phyloP scores from a whole-genome alignment of 2,888 invertebrate genomes.

The Ectemnius lituratus region DNA sequence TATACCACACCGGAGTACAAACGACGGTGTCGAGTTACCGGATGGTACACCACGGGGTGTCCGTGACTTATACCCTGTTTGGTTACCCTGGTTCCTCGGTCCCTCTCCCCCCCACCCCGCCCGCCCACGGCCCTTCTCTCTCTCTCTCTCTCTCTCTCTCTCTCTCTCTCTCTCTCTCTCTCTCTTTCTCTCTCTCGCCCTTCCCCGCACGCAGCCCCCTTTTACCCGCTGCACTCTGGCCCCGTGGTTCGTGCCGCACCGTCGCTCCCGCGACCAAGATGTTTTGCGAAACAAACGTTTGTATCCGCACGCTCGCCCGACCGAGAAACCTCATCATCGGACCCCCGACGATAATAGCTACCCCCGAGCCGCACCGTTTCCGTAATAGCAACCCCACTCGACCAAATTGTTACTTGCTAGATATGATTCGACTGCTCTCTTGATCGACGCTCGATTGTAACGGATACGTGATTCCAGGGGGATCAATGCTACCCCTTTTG shows the following conservation, averaged over 20 bases:
- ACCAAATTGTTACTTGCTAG: too few species aligned
- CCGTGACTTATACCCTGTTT: constrained; percentile 75
- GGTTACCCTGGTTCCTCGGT: constrained; percentile 63
- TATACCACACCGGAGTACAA: constrained; percentile 71
- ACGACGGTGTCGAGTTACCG: constrained; percentile 78
- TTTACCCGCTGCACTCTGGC: constrained; percentile 29
- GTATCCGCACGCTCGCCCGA: constrained; percentile 64
- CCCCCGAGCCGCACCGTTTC: constrained; percentile 29
- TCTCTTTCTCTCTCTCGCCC: constrained; percentile 14
- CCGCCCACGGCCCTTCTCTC: not conserved
- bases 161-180: constrained; percentile 9
- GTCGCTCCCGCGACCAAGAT: constrained; percentile 70
- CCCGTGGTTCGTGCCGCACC: constrained; percentile 59
- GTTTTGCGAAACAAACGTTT: constrained; percentile 75
- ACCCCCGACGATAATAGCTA: constrained; percentile 50
- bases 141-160: constrained; percentile 7
- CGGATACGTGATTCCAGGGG: too few species aligned
- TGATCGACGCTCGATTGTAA: too few species aligned
- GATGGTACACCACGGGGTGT: constrained; percentile 77
- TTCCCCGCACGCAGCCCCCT: constrained; percentile 23
- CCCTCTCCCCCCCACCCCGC: constrained; percentile 36
- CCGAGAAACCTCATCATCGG: constrained; percentile 50
- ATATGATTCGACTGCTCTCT: too few species aligned
- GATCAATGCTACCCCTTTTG: too few species aligned
- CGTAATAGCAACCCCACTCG: constrained; percentile 29